Base-by-base conservation (phyloP, 1,140 invertebrate species). In the Gryon sp. region DNA sequence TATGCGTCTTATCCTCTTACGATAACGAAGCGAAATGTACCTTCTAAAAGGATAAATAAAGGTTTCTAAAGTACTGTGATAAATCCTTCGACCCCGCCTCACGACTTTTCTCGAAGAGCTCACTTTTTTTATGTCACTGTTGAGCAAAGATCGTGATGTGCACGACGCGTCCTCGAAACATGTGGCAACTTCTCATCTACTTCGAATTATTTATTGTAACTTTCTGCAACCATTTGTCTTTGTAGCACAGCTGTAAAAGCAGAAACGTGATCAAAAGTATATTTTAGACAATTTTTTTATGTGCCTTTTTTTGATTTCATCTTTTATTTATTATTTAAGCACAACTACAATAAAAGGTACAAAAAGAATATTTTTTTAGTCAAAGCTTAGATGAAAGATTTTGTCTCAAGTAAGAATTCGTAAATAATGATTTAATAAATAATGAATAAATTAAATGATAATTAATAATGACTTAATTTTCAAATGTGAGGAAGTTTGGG, bases 1-100 rank as follows among this genome's bases (percentile, higher is more conserved):
- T 57, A 68, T 66, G 62, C 53, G 68, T 57, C 68, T 62, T 45
- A n/a, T 48, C 62, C 50, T 22, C 30, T 52, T 16, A 55, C 68
- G 81, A 76, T 82, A 82, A 81, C 78, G 73, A 80, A 81, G 69
- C 79, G 62, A 40, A 81, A 82, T 68, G 62, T 62, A 63, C 36
- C 57, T 62, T 68, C 79, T 79, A 80, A 81, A 70, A 81, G 76
- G 76, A 82, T 81, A 81, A n/a, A 78, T 82, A 83, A 82, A 77
- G 74, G 73, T 78, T 78, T 82, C 76, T 80, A 72, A 81, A 80
- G 70, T 65, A 45, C 41, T 46, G 50, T 68, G 65, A 81, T 82
- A 80, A 80, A 82, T 80, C 79, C 68, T 63, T 0, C 43, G 50
- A 45, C 30, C n/a, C 74, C 63, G 53, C 62, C 74, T 70, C 63